These are phyloP conservation scores for Peromyscus aztecus DNA, from an alignment of 2,797 vertebrate genomes.

Conservation along the genomic window DNA sequence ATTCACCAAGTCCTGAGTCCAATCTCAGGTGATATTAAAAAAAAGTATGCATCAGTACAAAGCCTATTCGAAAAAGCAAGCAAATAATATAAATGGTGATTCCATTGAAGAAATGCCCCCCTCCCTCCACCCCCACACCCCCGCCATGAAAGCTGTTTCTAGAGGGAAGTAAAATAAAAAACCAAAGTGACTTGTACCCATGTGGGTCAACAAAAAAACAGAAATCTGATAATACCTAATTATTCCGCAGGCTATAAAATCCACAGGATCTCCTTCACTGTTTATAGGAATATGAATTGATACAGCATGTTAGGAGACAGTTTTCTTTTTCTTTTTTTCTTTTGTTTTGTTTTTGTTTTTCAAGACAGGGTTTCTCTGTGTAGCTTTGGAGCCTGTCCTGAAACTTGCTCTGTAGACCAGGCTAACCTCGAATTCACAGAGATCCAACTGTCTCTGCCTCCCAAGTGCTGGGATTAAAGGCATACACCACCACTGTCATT, in stretches of 20 bases:
- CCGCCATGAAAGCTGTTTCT: not conserved
- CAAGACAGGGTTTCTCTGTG: not conserved
- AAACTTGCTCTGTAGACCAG: not conserved
- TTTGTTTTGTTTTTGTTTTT: no score
- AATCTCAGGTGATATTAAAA: not conserved
- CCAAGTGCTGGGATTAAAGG: no score
- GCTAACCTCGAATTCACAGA: no score
- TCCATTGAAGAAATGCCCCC: slow-evolving; percentile 36
- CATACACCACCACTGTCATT: no score
- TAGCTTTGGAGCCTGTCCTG: not conserved
- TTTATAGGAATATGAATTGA: not conserved
- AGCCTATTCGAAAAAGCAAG: not conserved
- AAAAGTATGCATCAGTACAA: not conserved
- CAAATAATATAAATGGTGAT: not conserved
- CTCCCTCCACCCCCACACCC: no score
- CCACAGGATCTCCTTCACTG: not conserved
- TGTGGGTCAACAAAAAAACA: slow-evolving; percentile 1
- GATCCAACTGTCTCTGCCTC: no score
- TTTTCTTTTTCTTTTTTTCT: not conserved
- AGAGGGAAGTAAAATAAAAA: slow-evolving; percentile 49
- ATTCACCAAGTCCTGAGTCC: not conserved
- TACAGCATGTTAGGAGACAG: not conserved
- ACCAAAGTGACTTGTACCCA: not conserved
- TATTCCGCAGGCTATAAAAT: not conserved
- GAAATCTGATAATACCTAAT: slow-evolving; percentile 3